A percentile compares a stretch with the other conserved stretches of the same genome.
phyloP scores from a whole-genome alignment of 2,797 vertebrate species.

The Arctocebus calabarensis region DNA sequence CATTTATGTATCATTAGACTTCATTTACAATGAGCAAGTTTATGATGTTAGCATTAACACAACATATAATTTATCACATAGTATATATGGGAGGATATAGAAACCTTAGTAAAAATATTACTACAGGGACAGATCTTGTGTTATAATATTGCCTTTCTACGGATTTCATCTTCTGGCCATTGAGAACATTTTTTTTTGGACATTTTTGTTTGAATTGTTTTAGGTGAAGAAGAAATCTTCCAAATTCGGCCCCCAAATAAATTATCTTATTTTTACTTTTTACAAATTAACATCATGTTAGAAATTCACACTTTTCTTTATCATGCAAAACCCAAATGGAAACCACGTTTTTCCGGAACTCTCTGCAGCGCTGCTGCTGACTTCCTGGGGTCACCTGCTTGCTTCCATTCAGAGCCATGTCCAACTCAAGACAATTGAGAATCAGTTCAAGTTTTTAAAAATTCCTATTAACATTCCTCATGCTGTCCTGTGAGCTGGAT shows the following conservation, averaged over 20 bases:
- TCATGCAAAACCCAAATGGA: neutral
- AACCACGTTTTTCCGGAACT: neutral
- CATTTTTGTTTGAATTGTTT: neutral
- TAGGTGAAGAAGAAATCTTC: neutral
- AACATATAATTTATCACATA: neutral
- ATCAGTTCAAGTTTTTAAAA: neutral
- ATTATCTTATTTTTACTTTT: neutral
- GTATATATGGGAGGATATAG: neutral
- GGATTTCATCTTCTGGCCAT: neutral
- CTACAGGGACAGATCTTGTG: neutral
- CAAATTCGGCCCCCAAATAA: neutral
- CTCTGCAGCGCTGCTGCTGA: neutral
- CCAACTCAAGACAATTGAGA: neutral
- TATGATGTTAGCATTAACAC: neutral
- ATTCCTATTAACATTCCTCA: neutral
- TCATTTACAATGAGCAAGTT: slow-evolving; percentile 46
- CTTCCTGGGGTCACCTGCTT: neutral
- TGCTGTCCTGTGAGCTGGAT: neutral
- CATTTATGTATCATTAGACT: neutral
- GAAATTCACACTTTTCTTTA: neutral
- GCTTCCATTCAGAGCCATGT: neutral
- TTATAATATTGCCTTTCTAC: neutral
- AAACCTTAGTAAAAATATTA: neutral
- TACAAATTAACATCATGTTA: neutral
- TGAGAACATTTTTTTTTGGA: neutral